A percentile compares a stretch with the other conserved stretches of the same genome.
These are phyloP conservation scores for Criorhina ranunculi DNA, from an alignment of 2,888 invertebrate species.

Conservation along the genomic window DNA sequence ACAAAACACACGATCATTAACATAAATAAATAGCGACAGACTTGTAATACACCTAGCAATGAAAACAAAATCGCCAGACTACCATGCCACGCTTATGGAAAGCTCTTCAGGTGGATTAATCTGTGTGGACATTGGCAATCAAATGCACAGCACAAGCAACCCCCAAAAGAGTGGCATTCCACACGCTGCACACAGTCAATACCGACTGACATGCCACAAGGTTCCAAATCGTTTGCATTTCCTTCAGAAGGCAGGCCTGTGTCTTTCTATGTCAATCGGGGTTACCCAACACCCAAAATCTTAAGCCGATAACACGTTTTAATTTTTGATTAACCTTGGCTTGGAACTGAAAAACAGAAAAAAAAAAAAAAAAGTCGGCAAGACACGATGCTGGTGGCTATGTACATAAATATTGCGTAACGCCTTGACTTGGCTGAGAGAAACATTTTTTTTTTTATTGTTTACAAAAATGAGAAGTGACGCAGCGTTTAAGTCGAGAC, in stretches of 20 bases:
- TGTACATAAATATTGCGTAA: slow-evolving; percentile 55
- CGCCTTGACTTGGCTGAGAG: slow-evolving; percentile 23
- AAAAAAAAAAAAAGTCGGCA: slow-evolving; percentile 34
- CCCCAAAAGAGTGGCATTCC: slow-evolving; percentile 7
- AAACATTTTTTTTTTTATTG: slow-evolving; percentile 25
- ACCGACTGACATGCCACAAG: slow-evolving; percentile 17
- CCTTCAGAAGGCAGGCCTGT: neutral
- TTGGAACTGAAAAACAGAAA: slow-evolving; percentile 14
- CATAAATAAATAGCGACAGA: slow-evolving; percentile 35
- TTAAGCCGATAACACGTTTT: slow-evolving; percentile 49
- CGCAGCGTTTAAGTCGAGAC: slow-evolving; percentile 15
- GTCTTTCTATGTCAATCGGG: slow-evolving; percentile 2
- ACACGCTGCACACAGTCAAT: slow-evolving; percentile 8
- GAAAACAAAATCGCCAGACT: slow-evolving; percentile 28
- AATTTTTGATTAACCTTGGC: slow-evolving; percentile 69
- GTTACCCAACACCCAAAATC: slow-evolving; percentile 42
- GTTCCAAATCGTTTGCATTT: slow-evolving; percentile 34
- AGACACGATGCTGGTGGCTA: slow-evolving; percentile 33
- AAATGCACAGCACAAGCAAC: slow-evolving; percentile 30
- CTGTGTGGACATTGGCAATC: slow-evolving; percentile 23
- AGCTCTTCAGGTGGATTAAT: neutral
- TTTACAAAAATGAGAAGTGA: slow-evolving; percentile 22
- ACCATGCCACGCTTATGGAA: neutral
- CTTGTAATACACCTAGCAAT: slow-evolving; percentile 15
- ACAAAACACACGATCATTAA: slow-evolving; percentile 42